Evolutionary conservation across 2,888 invertebrate species (phyloP), one percentile per base, ranked within the genome.

Genomic region (Tanaodytes sp.): DNA sequence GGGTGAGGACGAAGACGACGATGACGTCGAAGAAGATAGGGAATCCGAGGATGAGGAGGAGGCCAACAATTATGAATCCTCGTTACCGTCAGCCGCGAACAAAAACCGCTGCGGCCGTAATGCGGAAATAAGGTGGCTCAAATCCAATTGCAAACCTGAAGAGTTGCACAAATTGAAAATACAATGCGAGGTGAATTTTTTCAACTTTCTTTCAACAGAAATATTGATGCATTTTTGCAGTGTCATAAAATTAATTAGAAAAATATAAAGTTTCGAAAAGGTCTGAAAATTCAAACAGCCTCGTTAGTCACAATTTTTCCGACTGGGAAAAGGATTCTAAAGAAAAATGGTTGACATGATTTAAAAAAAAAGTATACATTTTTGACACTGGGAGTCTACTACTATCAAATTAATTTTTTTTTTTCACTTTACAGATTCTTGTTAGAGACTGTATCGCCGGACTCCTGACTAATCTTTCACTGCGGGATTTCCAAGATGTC

Each of bases 381-480:
- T n/a, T n/a, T n/a, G n/a, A n/a, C n/a, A n/a, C n/a, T n/a, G n/a
- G n/a, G n/a, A n/a, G n/a, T n/a, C n/a, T n/a, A n/a, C n/a, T n/a
- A n/a, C n/a, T n/a, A n/a, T n/a, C n/a, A n/a, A n/a, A n/a, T n/a
- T n/a, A n/a, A n/a, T n/a, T n/a, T n/a, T n/a, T n/a, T n/a, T n/a
- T n/a, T n/a, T n/a, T n/a, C n/a, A n/a, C n/a, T n/a, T n/a, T n/a
- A n/a, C n/a, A 89, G 87, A 88, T 90, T 73, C 87, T 95, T 63
- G 91, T 95, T 11, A 89, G 94, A 75, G 92, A 93, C 77, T 95
- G 94, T 84, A 93, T 94, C 77, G 92, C 92, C 30, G 92, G 93
- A 54, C 87, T 95, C 67, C 85, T 95, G 58, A 87, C 94, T 55
- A 92, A 93, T 83, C 88, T 95, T 72, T 92, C 93, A 11, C 88